Percentiles rank a stretch among this genome's conserved stretches.
Conservation (phyloP, 2,113 vertebrate species). For the Blennius ocellaris region DNA sequence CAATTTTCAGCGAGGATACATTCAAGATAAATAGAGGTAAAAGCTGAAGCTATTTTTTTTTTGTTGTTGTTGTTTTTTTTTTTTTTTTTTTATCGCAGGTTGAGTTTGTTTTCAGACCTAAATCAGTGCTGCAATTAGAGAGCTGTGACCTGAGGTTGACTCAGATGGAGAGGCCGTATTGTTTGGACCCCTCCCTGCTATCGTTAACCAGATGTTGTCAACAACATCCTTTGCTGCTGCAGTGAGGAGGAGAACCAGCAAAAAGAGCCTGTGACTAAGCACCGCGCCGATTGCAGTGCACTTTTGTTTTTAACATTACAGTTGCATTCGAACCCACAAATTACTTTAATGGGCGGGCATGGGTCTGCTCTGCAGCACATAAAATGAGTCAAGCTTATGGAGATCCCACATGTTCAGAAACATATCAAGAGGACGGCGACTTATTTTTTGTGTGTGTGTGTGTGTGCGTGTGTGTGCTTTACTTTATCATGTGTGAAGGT, state of each 20-base stretch:
- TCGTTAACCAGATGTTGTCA: conserved; percentile 50
- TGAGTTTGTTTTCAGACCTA: conserved; percentile 29
- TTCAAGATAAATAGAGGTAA: conserved; percentile 7
- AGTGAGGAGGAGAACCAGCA: conserved; percentile 20
- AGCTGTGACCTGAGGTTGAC: conserved; percentile 59
- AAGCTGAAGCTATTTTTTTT: conserved; percentile 31
- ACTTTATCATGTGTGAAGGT: conserved; percentile 70
- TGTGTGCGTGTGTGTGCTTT: conserved; percentile 34
- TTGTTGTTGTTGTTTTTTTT: conserved; percentile 21
- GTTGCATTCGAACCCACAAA: conserved; percentile 70
- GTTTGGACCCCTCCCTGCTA: conserved; percentile 67
- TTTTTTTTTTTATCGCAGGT: conserved; percentile 23
- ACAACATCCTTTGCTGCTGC: conserved; percentile 56
- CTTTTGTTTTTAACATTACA: conserved; percentile 77
- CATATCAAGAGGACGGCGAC: conserved; percentile 39
- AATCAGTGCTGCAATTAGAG: conserved; percentile 33
- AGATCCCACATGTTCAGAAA: conserved; percentile 73
- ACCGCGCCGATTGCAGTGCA: conserved; percentile 46
- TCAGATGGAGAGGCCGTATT: conserved; percentile 48
- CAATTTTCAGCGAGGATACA: conserved; percentile 11
- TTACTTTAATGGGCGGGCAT: conserved; percentile 70
- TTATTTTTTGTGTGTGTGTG: conserved; percentile 21
- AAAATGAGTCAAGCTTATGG: conserved; percentile 72
- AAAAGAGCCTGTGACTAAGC: conserved; percentile 53
- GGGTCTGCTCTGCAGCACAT: conserved; percentile 63